Percentiles rank a stretch among this genome's conserved stretches.
These are phyloP conservation scores for Cervus canadensis DNA, from an alignment of 2,113 vertebrate genomes.

Conservation along the genomic window DNA sequence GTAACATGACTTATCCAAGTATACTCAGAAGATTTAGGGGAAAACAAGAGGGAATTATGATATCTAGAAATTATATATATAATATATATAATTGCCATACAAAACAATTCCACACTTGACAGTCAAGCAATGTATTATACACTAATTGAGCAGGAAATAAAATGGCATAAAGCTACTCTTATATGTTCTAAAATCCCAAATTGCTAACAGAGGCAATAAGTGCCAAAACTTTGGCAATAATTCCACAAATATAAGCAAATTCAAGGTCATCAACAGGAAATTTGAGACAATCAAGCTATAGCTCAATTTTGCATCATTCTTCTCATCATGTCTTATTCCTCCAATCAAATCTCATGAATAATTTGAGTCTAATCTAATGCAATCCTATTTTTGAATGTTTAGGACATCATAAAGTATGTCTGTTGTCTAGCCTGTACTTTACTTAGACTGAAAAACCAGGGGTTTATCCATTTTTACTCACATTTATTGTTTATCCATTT, in stretches of 20 bases:
- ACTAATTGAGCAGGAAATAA: not conserved
- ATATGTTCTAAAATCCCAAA: not conserved
- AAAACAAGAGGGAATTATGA: rapidly evolving
- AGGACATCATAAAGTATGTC: not conserved
- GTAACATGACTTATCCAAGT: not conserved
- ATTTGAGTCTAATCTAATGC: not conserved
- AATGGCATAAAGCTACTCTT: not conserved
- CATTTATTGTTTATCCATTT: not conserved
- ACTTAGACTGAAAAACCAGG: not conserved
- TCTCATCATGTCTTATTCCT: constrained; percentile 3
- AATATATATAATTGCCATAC: not conserved
- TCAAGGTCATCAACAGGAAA: not conserved
- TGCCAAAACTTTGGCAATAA: rapidly evolving
- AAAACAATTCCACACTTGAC: not conserved
- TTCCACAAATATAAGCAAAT: constrained; percentile 15
- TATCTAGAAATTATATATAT: not conserved
- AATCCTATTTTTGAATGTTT: not conserved
- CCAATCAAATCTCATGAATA: constrained; percentile 48
- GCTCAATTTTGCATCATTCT: not conserved
- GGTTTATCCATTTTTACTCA: not conserved
- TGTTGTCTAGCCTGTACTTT: not conserved
- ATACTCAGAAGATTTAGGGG: not conserved
- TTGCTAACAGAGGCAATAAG: not conserved
- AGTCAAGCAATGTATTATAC: not conserved
- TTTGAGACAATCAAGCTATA: not conserved